Conservation (phyloP, 1,140 invertebrate genomes). For the Tetragnatha versicolor region DNA sequence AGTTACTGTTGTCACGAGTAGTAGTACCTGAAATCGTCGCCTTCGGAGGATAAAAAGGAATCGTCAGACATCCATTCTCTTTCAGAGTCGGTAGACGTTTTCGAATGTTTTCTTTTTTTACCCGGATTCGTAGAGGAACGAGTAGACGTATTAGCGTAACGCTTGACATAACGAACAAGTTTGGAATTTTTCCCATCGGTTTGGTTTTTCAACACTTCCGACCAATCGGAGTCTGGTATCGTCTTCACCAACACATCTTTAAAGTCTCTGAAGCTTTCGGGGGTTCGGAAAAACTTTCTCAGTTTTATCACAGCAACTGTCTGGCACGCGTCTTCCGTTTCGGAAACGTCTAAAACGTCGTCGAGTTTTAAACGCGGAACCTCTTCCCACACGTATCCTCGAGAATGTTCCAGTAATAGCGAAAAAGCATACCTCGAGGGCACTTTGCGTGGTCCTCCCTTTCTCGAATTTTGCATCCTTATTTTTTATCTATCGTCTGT, state of each 20-base stretch:
- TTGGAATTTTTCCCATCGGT: constrained; percentile 1
- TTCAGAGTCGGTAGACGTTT: too few species aligned
- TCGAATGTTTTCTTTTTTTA: background rate
- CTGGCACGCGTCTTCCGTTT: too few species aligned
- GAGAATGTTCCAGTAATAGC: background rate
- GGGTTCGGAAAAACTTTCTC: background rate
- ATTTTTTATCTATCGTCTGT: background rate
- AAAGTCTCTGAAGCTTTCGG: background rate
- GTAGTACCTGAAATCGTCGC: background rate
- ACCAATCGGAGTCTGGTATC: background rate
- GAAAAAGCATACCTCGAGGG: background rate
- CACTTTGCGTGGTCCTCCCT: background rate
- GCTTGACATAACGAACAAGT: background rate
- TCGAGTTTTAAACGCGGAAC: background rate
- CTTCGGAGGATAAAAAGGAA: too few species aligned
- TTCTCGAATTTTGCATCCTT: background rate
- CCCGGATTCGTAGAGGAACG: background rate
- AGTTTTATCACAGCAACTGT: background rate
- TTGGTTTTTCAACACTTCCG: background rate
- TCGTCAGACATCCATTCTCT: too few species aligned
- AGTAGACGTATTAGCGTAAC: background rate
- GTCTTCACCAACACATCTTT: background rate
- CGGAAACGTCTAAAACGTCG: background rate
- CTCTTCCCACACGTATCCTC: background rate
- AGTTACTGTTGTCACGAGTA: too few species aligned